Evolutionary conservation across 2,113 vertebrate species (phyloP).

Genomic region (Datnioides undecimradiatus): DNA sequence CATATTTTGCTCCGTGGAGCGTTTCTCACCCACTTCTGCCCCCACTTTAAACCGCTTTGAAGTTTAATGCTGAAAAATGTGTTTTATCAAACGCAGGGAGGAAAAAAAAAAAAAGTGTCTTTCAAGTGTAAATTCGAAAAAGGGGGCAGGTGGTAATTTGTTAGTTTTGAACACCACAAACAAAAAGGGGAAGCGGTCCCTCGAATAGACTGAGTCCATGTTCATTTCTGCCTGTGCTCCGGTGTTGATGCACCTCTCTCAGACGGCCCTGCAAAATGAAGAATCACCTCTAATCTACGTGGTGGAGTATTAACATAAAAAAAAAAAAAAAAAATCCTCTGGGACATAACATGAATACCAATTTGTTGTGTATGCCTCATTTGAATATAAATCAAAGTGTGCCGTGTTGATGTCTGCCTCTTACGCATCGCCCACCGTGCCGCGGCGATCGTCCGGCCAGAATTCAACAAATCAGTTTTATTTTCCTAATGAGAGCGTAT

Average conservation of each 20-base stretch:
- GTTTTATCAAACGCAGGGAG: not conserved
- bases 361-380: conserved; percentile 60
- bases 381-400: conserved; percentile 72
- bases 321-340: conserved; percentile 53
- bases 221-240: conserved; percentile 26
- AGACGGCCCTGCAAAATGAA: conserved; percentile 35
- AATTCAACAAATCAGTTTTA: conserved; percentile 42
- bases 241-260: conserved; percentile 36
- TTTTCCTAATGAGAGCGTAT: conserved; percentile 43
- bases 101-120: conserved; percentile 19
- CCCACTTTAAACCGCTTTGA: conserved; percentile 4
- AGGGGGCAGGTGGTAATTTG: conserved; percentile 51
- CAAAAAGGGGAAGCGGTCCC: conserved; percentile 4
- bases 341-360: conserved; percentile 59
- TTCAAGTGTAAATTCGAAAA: conserved; percentile 67
- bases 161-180: conserved; percentile 45
- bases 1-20: not conserved
- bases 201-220: conserved; percentile 2
- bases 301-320: conserved; percentile 57
- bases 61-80: conserved; percentile 1
- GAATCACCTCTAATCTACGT: conserved; percentile 28
- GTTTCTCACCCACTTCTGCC: not conserved
- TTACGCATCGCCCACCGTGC: conserved; percentile 3
- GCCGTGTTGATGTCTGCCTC: conserved; percentile 37
- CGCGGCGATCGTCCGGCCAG: conserved; percentile 9